Evolutionary conservation across 2,797 vertebrate species (phyloP).

Genomic region (Lepidocolaptes lacrymiger): DNA sequence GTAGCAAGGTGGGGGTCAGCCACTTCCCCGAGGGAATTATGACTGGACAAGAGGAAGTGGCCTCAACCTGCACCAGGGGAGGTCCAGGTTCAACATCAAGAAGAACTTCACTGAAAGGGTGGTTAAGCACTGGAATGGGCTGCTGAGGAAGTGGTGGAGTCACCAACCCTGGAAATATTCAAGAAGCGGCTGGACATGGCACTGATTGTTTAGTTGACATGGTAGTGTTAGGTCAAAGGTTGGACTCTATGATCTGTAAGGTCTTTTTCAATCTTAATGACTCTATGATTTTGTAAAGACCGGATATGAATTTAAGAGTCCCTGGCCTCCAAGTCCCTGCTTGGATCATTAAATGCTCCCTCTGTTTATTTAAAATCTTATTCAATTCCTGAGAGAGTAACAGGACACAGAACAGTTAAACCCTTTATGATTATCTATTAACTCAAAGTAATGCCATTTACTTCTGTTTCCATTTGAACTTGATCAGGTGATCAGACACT

Average conservation of each 20-base stretch:
- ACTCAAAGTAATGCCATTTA: constrained; percentile 33
- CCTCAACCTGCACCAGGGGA: neutral
- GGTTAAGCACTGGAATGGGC: rapidly evolving
- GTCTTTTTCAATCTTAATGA: neutral
- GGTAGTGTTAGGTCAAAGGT: neutral
- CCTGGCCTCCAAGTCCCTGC: neutral
- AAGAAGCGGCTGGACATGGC: neutral
- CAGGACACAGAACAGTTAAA: constrained; percentile 33
- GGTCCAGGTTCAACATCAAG: neutral
- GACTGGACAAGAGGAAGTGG: neutral
- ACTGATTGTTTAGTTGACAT: neutral
- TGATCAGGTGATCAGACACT: constrained; percentile 9
- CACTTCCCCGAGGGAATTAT: neutral
- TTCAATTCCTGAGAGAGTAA: neutral
- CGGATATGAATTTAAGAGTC: neutral
- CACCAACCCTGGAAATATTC: neutral
- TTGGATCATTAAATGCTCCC: neutral
- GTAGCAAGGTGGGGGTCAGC: neutral
- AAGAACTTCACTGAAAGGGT: neutral
- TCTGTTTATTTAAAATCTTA: constrained; percentile 3
- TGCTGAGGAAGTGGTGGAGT: neutral
- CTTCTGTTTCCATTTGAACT: constrained; percentile 39
- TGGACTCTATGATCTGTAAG: neutral
- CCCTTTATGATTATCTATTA: constrained; percentile 34
- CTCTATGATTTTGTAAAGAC: neutral